phyloP scores from a whole-genome alignment of 2,797 vertebrate genomes.

The Harpagifer antarcticus region DNA sequence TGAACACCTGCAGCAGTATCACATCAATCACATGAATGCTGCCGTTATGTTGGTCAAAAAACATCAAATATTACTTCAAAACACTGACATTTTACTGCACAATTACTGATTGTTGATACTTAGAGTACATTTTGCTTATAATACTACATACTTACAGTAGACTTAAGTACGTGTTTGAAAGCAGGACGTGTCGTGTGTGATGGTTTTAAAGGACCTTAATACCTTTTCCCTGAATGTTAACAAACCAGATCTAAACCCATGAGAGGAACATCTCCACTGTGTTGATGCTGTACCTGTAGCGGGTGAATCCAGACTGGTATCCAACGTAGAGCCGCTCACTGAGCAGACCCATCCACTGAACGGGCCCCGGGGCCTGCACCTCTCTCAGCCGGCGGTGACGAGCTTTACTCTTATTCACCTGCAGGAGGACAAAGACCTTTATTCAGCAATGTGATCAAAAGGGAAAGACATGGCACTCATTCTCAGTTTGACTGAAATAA shows the following conservation, averaged over 20 bases:
- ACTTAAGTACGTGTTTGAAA: no score
- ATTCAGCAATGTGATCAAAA: background rate
- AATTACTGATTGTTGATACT: no score
- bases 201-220: no score
- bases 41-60: no score
- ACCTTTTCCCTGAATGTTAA: no score
- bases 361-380: slow-evolving; percentile 89
- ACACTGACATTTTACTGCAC: no score
- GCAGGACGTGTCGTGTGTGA: no score
- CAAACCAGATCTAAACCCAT: background rate
- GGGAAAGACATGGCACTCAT: background rate
- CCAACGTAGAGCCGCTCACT: slow-evolving; percentile 95
- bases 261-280: background rate
- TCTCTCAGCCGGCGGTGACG: slow-evolving; percentile 94
- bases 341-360: slow-evolving; percentile 98
- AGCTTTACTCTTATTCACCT: slow-evolving; percentile 91
- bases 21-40: no score
- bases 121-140: no score
- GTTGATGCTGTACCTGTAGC: slow-evolving; percentile 80
- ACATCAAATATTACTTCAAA: no score
- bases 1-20: no score
- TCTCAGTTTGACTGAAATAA: background rate
- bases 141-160: no score
- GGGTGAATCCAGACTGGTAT: slow-evolving; percentile 94
- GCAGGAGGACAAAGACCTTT: background rate